Percentiles rank a stretch among this genome's conserved stretches.
Conservation (phyloP, 2,888 invertebrate genomes). For the Noctua pronuba region DNA sequence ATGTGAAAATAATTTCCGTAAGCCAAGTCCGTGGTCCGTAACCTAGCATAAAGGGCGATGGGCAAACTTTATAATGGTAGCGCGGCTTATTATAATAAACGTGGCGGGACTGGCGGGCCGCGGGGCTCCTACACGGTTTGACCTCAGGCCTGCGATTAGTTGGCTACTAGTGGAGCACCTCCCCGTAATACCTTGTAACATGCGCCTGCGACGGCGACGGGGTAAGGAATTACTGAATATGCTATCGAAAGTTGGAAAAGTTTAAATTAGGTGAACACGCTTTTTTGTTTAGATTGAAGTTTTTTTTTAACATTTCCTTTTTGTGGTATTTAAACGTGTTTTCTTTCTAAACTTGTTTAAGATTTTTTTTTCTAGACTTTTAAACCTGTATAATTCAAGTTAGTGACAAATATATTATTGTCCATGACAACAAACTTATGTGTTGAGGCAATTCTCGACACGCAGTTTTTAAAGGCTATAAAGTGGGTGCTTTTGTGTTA, state of each 20-base stretch:
- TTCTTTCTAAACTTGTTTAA: background rate
- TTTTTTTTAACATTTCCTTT: background rate
- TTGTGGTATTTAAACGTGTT: background rate
- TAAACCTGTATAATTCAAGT: no score
- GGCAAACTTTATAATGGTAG: conserved; percentile 84
- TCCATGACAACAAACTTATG: background rate
- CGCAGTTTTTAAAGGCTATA: background rate
- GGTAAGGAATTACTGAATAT: conserved; percentile 70
- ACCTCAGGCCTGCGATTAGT: conserved; percentile 88
- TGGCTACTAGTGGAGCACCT: conserved; percentile 81
- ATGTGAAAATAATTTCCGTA: conserved; percentile 79
- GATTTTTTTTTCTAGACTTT: background rate
- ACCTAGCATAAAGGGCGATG: conserved; percentile 80
- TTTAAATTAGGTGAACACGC: background rate
- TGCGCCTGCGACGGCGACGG: conserved; percentile 57
- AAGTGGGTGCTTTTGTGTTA: no score
- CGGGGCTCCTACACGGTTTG: conserved; percentile 85
- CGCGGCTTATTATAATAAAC: conserved; percentile 88
- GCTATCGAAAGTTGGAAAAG: conserved; percentile 27
- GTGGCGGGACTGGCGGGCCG: conserved; percentile 85
- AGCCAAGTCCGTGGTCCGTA: conserved; percentile 36
- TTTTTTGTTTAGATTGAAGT: background rate
- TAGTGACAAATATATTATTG: background rate
- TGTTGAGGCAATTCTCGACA: background rate
- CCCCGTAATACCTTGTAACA: conserved; percentile 79